Evolutionary conservation across 2,888 invertebrate species (phyloP).

Genomic region (Melanophora roralis): DNA sequence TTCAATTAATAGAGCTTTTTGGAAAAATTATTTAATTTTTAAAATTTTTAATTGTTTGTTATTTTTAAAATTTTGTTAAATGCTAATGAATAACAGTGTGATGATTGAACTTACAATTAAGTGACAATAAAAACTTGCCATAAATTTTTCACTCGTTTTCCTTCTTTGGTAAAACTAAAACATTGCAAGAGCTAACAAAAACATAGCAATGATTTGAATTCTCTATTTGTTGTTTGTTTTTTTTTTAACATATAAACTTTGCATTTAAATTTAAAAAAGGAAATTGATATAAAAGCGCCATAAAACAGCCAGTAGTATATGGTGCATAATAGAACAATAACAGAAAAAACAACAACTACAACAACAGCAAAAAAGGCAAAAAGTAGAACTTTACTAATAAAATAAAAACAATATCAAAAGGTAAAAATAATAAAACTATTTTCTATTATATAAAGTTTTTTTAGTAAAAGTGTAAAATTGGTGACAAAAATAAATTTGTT

Average conservation of each 20-base stretch:
- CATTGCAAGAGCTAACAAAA: neutral
- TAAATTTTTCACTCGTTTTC: neutral
- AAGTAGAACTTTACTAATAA: neutral
- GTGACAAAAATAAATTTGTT: constrained; percentile 32
- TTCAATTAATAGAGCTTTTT: no score
- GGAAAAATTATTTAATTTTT: no score
- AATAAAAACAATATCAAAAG: constrained; percentile 17
- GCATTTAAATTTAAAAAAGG: constrained; percentile 24
- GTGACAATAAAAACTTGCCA: constrained; percentile 10
- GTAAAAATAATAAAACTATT: constrained; percentile 33
- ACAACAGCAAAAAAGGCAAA: neutral
- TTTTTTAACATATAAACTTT: neutral
- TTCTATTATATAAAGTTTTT: neutral
- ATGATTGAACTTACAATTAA: constrained; percentile 10
- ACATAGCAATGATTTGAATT: no score
- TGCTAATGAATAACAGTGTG: no score
- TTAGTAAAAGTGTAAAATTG: constrained; percentile 21
- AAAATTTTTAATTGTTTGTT: no score
- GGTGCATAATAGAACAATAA: constrained; percentile 16
- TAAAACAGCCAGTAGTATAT: neutral
- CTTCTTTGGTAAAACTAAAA: neutral
- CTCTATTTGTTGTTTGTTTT: neutral
- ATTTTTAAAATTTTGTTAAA: no score
- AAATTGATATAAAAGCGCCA: constrained; percentile 36
- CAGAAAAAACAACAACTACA: neutral